Percentiles rank a stretch among this genome's conserved stretches.
Evolutionary conservation across 1,140 invertebrate genomes (phyloP).

Genomic region (Trigoniulus corallinus): DNA sequence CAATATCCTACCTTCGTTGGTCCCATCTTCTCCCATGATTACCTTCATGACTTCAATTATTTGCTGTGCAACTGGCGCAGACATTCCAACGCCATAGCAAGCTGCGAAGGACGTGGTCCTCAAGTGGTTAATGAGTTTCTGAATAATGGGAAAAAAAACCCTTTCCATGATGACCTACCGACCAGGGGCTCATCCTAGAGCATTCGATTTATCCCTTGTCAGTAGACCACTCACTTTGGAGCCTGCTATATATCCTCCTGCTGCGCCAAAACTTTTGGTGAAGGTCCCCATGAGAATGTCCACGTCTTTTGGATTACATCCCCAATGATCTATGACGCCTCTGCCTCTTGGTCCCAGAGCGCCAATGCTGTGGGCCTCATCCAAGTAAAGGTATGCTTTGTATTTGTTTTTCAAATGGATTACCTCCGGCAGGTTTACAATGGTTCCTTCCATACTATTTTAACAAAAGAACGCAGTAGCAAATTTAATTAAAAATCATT

Average conservation of each 20-base stretch:
- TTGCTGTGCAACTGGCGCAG: constrained; percentile 77
- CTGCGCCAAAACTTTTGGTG: constrained; percentile 87
- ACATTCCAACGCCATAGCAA: constrained; percentile 78
- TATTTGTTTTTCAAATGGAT: constrained; percentile 88
- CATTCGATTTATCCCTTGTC: not conserved
- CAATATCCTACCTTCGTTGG: constrained; percentile 51
- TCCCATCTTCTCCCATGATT: constrained; percentile 72
- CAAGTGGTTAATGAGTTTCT: constrained; percentile 63
- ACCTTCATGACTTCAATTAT: constrained; percentile 74
- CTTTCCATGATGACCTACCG: not conserved
- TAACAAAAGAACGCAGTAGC: not conserved
- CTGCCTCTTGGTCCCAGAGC: constrained; percentile 73
- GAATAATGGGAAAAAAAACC: constrained; percentile 4
- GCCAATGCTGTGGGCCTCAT: constrained; percentile 93
- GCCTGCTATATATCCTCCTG: constrained; percentile 93
- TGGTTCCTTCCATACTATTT: constrained; percentile 90
- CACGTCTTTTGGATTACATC: constrained; percentile 65
- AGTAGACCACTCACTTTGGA: constrained; percentile 44
- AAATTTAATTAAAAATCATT: constrained; percentile 3
- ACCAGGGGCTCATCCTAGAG: not conserved
- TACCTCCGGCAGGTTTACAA: constrained; percentile 75
- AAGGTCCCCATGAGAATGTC: constrained; percentile 97
- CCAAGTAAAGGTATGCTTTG: constrained; percentile 81
- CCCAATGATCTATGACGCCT: constrained; percentile 76
- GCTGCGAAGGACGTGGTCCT: constrained; percentile 65